A percentile compares a stretch with the other conserved stretches of the same genome.
Evolutionary conservation across 2,797 vertebrate species (phyloP).

Genomic region (Onychomys arenicola): DNA sequence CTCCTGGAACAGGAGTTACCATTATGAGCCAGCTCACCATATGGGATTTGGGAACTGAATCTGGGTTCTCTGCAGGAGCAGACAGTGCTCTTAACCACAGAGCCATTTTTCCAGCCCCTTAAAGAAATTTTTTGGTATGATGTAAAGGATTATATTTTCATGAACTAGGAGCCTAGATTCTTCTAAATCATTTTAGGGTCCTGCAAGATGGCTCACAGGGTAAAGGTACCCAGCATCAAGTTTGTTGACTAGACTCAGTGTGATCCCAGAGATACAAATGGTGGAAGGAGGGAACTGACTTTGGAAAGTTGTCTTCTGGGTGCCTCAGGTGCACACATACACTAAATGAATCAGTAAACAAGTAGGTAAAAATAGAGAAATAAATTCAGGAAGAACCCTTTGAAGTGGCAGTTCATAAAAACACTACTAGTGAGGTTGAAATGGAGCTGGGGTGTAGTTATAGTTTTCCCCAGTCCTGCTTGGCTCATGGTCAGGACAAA

Average conservation of each 20-base stretch:
- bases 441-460: background rate
- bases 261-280: background rate
- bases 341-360: background rate
- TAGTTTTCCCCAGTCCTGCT: no score
- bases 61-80: background rate
- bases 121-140: background rate
- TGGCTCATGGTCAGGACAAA: no score
- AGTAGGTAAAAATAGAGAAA: background rate
- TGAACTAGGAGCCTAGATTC: background rate
- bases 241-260: background rate
- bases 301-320: background rate
- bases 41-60: background rate
- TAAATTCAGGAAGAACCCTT: background rate
- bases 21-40: background rate
- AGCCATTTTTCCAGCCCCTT: background rate
- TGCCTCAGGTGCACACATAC: background rate
- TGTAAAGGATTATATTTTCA: background rate
- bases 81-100: background rate
- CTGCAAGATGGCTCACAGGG: background rate
- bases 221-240: background rate
- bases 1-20: background rate
- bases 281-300: background rate
- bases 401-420: background rate
- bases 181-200: background rate
- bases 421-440: background rate